These are phyloP conservation scores for Hippoglossus hippoglossus DNA, from an alignment of 2,797 vertebrate genomes.

Conservation along the genomic window DNA sequence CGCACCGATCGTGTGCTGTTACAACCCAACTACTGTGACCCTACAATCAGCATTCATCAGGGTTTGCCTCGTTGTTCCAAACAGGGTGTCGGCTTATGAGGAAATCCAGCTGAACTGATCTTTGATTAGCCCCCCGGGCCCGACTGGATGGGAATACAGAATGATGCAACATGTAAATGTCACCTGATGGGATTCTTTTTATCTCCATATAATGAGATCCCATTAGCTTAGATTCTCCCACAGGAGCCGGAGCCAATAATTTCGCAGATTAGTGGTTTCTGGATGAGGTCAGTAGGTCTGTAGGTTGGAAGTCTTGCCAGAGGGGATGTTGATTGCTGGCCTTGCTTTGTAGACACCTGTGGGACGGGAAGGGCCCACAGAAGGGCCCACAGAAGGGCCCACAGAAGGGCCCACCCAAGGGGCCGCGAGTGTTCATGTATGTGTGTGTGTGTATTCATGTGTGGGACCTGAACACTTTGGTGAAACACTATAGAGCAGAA, in stretches of 20 bases:
- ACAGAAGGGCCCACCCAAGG: constrained; percentile 66
- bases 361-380: constrained; percentile 65
- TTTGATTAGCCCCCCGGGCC: constrained; percentile 69
- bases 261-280: constrained; percentile 62
- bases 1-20: constrained; percentile 19
- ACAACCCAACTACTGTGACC: constrained; percentile 21
- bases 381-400: constrained; percentile 32
- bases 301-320: constrained; percentile 53
- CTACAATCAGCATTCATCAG: constrained; percentile 43
- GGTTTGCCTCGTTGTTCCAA: constrained; percentile 43
- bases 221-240: constrained; percentile 71
- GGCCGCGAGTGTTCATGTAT: constrained; percentile 12
- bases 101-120: constrained; percentile 52
- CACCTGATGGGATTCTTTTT: constrained; percentile 69
- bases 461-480: constrained; percentile 33
- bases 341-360: constrained; percentile 64
- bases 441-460: neutral
- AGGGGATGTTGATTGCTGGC: constrained; percentile 53
- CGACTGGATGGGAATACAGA: constrained; percentile 49
- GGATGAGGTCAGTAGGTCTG: constrained; percentile 71
- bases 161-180: constrained; percentile 76
- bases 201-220: constrained; percentile 77
- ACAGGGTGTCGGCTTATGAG: constrained; percentile 45
- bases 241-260: constrained; percentile 62
- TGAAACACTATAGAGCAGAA: constrained; percentile 16